phyloP scores from a whole-genome alignment of 2,888 invertebrate genomes.

The Oligia latruncula region DNA sequence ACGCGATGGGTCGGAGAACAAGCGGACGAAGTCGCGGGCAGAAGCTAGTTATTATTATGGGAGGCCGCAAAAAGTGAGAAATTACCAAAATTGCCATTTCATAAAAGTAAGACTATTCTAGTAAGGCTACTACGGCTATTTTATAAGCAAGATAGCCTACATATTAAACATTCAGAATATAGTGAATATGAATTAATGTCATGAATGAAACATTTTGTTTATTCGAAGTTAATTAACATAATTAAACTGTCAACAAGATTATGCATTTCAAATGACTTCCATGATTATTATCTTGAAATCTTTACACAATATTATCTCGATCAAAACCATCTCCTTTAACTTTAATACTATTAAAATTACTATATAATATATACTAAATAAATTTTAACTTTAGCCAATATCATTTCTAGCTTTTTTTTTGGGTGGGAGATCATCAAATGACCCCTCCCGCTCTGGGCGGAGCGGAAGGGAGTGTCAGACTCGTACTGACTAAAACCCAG shows the following conservation, averaged over 20 bases:
- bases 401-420: too few species aligned
- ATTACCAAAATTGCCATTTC: neutral
- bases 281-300: neutral
- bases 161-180: neutral
- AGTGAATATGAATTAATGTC: neutral
- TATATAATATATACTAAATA: too few species aligned
- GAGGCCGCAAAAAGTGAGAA: neutral
- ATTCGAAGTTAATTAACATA: slow-evolving; percentile 16
- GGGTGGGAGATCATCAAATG: too few species aligned
- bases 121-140: neutral
- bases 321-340: neutral
- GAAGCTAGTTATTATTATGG: too few species aligned
- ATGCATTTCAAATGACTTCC: neutral
- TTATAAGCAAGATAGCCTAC: neutral
- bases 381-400: neutral
- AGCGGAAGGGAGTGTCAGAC: too few species aligned
- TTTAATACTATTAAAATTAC: neutral
- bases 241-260: neutral
- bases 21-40: too few species aligned
- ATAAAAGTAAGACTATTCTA: neutral
- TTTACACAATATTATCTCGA: slow-evolving; percentile 15
- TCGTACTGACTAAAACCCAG: too few species aligned
- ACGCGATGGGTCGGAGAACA: too few species aligned
- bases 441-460: too few species aligned
- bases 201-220: slow-evolving; percentile 8